Evolutionary conservation across 2,113 vertebrate genomes (phyloP).

Genomic region (Gnathonemus longibarbis): DNA sequence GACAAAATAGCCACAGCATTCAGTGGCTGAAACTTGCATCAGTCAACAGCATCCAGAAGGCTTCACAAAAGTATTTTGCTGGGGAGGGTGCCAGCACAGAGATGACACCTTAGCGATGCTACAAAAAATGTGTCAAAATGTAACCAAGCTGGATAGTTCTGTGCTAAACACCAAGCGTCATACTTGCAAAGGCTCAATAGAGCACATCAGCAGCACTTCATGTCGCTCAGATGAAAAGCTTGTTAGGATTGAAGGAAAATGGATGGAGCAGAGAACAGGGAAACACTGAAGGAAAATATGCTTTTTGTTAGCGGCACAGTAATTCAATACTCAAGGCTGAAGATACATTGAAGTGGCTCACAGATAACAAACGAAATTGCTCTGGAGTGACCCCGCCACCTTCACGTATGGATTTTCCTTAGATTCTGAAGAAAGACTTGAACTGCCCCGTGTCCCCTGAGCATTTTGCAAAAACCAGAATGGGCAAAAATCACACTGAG

Average conservation of each 20-base stretch:
- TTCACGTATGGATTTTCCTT: background rate
- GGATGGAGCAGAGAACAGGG: background rate
- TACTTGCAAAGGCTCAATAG: background rate
- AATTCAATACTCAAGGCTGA: background rate
- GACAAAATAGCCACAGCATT: background rate
- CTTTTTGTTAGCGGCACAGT: background rate
- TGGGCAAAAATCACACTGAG: background rate
- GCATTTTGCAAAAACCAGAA: background rate
- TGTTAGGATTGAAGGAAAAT: background rate
- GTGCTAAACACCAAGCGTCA: background rate
- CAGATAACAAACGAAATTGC: background rate
- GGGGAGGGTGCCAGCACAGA: background rate
- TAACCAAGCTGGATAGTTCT: background rate
- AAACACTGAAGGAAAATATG: background rate
- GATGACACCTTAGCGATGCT: background rate
- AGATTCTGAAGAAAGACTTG: background rate
- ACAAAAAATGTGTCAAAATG: background rate
- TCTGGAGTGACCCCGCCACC: background rate
- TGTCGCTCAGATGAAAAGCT: background rate
- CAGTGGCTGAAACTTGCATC: background rate
- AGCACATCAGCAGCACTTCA: background rate
- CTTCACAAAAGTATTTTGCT: background rate
- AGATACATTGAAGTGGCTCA: background rate
- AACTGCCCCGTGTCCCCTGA: background rate
- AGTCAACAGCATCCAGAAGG: background rate